Base-by-base conservation (phyloP, 2,797 vertebrate genomes). In the Steatocranus sp. region DNA sequence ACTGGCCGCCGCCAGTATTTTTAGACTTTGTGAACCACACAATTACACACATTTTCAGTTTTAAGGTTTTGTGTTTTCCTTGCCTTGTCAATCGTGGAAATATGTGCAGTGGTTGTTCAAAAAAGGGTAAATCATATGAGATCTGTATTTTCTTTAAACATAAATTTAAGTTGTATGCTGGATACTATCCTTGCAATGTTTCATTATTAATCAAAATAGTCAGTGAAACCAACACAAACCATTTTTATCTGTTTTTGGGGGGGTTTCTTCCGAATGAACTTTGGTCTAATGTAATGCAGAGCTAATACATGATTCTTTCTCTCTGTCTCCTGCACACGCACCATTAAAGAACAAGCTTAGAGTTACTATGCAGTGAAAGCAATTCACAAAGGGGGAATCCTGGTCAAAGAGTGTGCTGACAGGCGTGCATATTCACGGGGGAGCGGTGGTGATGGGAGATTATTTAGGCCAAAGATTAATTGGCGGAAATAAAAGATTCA, bases 401-500 rank as follows among this genome's bases (percentile, higher is more conserved):
- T 82, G 50, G 87, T 91, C 90, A 85, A 88, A 94, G 82, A 51
- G 81, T 61, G 80, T 86, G 61, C 84, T 93, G 88, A 91, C 83
- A 90, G 79, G 53, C 75, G 12, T 68, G 17, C 61, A 54, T 84
- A 78, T 80, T 81, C 82, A 73, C 83, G 18, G 41, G 83, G 86
- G 89, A 90, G 77, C 78, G 25, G 78, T 76, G 82, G 87, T 81
- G 84, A 86, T 80, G n/a, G 75, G 48, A 88, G 91, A 94, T 94
- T 92, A 93, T 92, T 81, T 89, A 92, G 88, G 88, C 83, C 90
- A 89, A 84, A 92, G 92, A 94, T 95, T 95, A 96, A 95, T 91
- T 93, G 91, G 90, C 23, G 27, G 86, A 91, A 91, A 94, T 94
- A 88, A 96, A 95, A 95, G 83, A 95, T 95, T 94, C 92, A 94